Conservation (phyloP, 1,140 invertebrate genomes). For the Branchinecta lynchi region DNA sequence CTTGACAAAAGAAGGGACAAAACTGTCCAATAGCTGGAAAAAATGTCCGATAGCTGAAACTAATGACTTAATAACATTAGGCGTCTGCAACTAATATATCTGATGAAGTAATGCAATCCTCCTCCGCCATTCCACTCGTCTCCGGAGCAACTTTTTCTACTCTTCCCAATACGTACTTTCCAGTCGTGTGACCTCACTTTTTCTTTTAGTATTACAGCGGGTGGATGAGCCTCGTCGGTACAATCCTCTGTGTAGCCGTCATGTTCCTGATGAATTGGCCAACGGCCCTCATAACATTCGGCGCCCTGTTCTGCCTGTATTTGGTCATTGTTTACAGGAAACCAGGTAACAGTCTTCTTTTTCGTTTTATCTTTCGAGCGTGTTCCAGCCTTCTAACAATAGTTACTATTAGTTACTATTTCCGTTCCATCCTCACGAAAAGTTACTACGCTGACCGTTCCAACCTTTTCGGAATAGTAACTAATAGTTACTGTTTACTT, state of each 20-base stretch:
- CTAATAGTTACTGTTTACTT: no score
- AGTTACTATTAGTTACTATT: no score
- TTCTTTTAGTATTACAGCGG: constrained; percentile 77
- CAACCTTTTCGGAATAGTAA: no score
- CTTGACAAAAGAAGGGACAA: no score
- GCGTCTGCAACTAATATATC: neutral
- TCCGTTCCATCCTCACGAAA: no score
- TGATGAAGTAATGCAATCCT: neutral
- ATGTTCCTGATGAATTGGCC: constrained; percentile 92
- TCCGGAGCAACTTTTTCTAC: neutral
- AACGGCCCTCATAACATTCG: constrained; percentile 76
- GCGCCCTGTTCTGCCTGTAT: constrained; percentile 64
- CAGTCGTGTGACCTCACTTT: constrained; percentile 18
- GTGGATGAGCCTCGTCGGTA: constrained; percentile 78
- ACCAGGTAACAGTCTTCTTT: constrained; percentile 30
- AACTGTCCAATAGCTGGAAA: no score
- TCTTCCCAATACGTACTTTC: neutral
- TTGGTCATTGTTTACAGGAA: constrained; percentile 45
- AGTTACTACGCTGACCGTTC: no score
- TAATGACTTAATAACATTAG: no score
- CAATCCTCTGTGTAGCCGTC: constrained; percentile 74
- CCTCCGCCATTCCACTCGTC: neutral
- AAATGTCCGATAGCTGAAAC: no score
- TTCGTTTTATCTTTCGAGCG: no score
- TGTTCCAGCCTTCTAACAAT: no score